Evolutionary conservation across 2,888 invertebrate species (phyloP).

Genomic region (Drosophila sordidula): DNA sequence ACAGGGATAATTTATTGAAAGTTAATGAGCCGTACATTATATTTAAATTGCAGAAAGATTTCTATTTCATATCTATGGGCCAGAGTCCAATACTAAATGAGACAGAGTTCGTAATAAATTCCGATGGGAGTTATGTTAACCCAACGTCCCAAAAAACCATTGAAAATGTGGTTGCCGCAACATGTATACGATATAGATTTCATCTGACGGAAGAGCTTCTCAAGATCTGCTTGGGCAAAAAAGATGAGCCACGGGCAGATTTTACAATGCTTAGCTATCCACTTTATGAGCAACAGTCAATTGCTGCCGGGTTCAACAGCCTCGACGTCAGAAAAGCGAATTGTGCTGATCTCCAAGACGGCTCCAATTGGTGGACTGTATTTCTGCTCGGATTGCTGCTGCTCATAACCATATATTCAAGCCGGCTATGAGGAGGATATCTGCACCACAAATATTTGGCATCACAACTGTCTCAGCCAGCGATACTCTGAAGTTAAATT

Average conservation of each 20-base stretch:
- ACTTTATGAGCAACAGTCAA: not conserved
- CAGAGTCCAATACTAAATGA: not conserved
- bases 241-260: not conserved
- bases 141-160: not conserved
- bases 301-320: too few relatives aligned
- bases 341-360: not conserved
- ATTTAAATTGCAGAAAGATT: not conserved
- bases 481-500: too few relatives aligned
- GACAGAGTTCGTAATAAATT: not conserved
- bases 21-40: not conserved
- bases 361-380: not conserved
- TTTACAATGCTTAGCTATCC: slow-evolving; percentile 5
- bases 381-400: not conserved
- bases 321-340: not conserved
- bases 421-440: not conserved
- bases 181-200: slow-evolving; percentile 10
- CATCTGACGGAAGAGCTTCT: slow-evolving; percentile 14
- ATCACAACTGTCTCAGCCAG: too few relatives aligned
- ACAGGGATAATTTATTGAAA: fast-evolving
- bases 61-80: slow-evolving; percentile 7
- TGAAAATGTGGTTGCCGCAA: not conserved
- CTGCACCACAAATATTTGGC: too few relatives aligned
- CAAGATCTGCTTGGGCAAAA: not conserved
- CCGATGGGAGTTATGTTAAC: not conserved
- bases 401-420: not conserved